Evolutionary conservation across 1,140 invertebrate species (phyloP), one percentile per base, ranked within the genome.

Genomic region (Proctacanthus coquilletti): DNA sequence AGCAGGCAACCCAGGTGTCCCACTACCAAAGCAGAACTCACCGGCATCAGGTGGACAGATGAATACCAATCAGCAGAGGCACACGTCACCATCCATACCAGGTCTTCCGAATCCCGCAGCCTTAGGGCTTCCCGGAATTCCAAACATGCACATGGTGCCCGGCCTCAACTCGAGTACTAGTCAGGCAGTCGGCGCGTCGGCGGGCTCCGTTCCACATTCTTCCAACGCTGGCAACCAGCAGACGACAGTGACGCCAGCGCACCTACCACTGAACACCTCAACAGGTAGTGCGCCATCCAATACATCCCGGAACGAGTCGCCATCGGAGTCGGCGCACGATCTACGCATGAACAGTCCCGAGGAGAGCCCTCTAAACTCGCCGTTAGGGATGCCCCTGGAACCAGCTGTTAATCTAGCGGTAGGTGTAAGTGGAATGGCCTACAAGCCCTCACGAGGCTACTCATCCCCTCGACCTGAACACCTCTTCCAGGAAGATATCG

Each of bases 401-500:
- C 58, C 57, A 3, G 64, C 57, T 49, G 64, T 70, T 17, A 68
- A 75, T 42, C 63, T 74, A 3, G 70, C 71, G 5, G 67, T 75
- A 27, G 70, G 70, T 15, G 66, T 71, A 27, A 71, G 69, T 40
- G 71, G 71, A n/a, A 72, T 77, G 69, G 65, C 72, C 29, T 78
- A 76, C 51, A 77, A 77, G 46, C 66, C 72, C 0, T 54, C 66
- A 4, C 64, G 69, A 13, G 62, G 65, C 40, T 65, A 63, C 42
- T 65, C 61, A 40, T 74, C 73, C 38, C 71, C 74, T 5, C 53
- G 71, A 1, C 70, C 71, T 13, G 71, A 74, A 45, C 72, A 66
- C 41, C 66, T 77, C 41, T 73, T 73, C 50, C 67, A 68, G 43
- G 69, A 71, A 36, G 71, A 73, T 41, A 64, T 72, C 32, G 51